Evolutionary conservation across 2,888 invertebrate species (phyloP).

Genomic region (Plebejus argus): DNA sequence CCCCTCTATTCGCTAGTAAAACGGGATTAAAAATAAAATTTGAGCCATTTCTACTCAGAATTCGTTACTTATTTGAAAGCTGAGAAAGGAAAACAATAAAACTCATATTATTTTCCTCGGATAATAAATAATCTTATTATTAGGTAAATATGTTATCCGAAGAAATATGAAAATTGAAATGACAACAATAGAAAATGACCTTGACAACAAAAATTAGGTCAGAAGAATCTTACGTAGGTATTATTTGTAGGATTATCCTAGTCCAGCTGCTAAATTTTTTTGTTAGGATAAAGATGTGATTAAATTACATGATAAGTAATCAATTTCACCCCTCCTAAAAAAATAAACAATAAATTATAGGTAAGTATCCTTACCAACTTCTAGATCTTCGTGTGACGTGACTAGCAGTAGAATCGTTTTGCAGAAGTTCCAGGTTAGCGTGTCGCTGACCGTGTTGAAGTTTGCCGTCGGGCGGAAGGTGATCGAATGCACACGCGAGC

Average conservation of each 20-base stretch:
- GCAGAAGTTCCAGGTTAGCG: slow-evolving; percentile 42
- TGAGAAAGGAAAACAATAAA: not conserved
- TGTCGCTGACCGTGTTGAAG: slow-evolving; percentile 47
- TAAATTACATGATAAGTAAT: not conserved
- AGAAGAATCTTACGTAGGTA: not conserved
- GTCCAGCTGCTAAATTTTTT: not conserved
- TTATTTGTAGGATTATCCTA: not conserved
- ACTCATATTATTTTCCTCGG: not conserved
- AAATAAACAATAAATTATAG: not conserved
- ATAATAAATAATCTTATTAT: not conserved
- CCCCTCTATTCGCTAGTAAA: not conserved
- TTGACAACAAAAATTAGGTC: not conserved
- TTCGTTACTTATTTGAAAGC: not conserved
- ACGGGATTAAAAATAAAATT: not conserved
- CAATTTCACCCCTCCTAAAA: slow-evolving; percentile 15
- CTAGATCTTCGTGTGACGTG: slow-evolving; percentile 27
- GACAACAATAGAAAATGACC: not conserved
- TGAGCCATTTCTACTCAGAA: not conserved
- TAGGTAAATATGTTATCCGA: no score
- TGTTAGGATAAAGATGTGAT: not conserved
- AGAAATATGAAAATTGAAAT: not conserved
- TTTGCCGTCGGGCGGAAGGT: slow-evolving; percentile 52
- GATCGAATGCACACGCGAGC: slow-evolving; percentile 49
- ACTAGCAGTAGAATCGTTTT: slow-evolving; percentile 26
- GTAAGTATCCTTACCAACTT: slow-evolving; percentile 39